Base-by-base conservation (phyloP, 1,140 invertebrate genomes). In the Platorchestia sp. region DNA sequence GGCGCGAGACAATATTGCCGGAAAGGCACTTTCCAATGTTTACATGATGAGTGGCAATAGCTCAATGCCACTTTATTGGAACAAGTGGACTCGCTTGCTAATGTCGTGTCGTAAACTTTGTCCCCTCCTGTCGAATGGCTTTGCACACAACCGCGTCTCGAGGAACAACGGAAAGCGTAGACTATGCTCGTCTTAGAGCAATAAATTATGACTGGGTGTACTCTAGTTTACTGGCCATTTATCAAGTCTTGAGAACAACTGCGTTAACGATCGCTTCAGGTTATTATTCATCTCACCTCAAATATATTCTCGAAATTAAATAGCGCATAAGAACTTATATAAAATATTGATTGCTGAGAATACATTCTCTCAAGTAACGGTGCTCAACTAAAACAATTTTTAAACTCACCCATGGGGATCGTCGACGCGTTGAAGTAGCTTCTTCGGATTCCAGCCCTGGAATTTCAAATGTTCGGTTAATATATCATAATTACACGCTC, bases 1-100 rank as follows among this genome's bases (percentile, higher is more conserved):
- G 91, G 91, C 45, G 45, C 44, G 91, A 45, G 91, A 93, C 91
- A 93, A 45, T 93, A 93, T 93, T 93, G 91, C 91, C 27, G 91
- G 91, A 93, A 93, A 93, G 91, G 91, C 91, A 93, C 91, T 93
- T 93, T 93, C 91, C 91, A 93, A 93, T 93, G 91, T 93, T 93
- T 93, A 93, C 91, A 44, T 93, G 91, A 93, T 93, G 91, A 93
- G 91, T 93, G 91, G 91, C 45, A 45, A 93, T 93, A 93, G 91
- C 91, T 93, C 91, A 93, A 44, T 44, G 91, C 91, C 45, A 47
- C 91, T 93, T 93, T 93, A 93, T 93, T 45, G 45, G 91, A n/a
- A 93, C 91, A 45, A 93, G 43, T 93, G 91, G 40, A 44, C 91
- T 44, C 91, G 91, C 36, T 93, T 93, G 47, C 44, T 93, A 93